A percentile compares a stretch with the other conserved stretches of the same genome.
Conservation (phyloP, 2,113 vertebrate species). For the Phasianus colchicus region DNA sequence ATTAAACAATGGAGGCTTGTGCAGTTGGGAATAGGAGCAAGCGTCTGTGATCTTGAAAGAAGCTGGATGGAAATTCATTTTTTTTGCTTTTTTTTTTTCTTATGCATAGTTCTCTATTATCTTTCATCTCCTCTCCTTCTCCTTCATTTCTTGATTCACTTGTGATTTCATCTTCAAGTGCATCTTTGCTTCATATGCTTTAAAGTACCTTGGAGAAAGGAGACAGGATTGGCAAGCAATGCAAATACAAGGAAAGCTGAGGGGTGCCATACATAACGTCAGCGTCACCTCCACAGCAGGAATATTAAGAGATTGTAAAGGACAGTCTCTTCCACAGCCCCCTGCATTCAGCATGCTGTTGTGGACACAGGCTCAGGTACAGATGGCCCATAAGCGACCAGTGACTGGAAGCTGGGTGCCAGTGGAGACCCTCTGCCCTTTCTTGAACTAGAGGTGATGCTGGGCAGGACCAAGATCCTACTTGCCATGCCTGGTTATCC, state of each 20-base stretch:
- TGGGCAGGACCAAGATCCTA: neutral
- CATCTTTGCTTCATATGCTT: neutral
- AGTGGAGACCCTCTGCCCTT: neutral
- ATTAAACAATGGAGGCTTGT: conserved; percentile 23
- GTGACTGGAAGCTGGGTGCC: neutral
- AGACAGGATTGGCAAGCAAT: neutral
- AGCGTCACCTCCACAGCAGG: neutral
- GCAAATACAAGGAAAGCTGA: neutral
- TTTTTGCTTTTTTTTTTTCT: neutral
- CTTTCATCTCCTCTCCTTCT: neutral
- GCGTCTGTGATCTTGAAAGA: neutral
- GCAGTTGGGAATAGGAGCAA: neutral
- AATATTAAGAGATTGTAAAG: neutral
- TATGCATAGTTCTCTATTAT: neutral
- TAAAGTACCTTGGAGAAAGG: neutral
- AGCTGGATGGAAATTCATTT: neutral
- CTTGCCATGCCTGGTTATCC: neutral
- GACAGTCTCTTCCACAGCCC: neutral
- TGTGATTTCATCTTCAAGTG: neutral
- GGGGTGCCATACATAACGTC: neutral
- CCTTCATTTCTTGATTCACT: neutral
- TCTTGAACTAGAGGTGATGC: neutral
- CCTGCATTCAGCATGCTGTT: accelerated
- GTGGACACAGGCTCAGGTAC: neutral
- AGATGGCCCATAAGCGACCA: neutral